Conservation (phyloP, 2,888 invertebrate species). For the Melanostoma mellinum region DNA sequence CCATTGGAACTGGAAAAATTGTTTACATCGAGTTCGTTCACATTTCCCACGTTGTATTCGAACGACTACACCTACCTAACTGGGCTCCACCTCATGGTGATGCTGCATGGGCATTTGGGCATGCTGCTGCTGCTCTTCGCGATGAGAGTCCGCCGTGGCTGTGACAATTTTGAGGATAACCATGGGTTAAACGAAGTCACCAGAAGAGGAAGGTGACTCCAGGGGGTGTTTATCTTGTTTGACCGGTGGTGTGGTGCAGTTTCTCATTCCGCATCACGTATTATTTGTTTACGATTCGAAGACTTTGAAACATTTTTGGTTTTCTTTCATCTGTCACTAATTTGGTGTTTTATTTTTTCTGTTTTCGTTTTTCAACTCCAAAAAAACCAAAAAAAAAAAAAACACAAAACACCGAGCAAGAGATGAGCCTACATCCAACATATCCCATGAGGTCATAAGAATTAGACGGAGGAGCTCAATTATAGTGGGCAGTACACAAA, state of each 20-base stretch:
- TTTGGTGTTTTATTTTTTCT: not conserved
- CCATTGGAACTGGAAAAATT: conserved; percentile 67
- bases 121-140: conserved; percentile 27
- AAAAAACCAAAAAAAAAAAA: not conserved
- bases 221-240: conserved; percentile 27
- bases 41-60: conserved; percentile 63
- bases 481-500: conserved; percentile 4
- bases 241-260: conserved; percentile 36
- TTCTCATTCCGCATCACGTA: conserved; percentile 46
- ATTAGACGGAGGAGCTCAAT: conserved; percentile 20
- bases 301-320: conserved; percentile 25
- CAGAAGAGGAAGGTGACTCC: not conserved
- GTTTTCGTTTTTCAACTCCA: conserved; percentile 6
- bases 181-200: not conserved
- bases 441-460: conserved; percentile 48
- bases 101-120: not conserved
- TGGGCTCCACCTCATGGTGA: conserved; percentile 30
- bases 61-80: conserved; percentile 23
- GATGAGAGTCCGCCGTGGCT: conserved; percentile 9
- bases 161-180: conserved; percentile 21
- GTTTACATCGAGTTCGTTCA: conserved; percentile 71
- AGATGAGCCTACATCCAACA: conserved; percentile 21
- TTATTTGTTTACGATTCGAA: conserved; percentile 60
- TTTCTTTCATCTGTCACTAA: not conserved
- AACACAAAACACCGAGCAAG: not conserved